Percentiles rank a stretch among this genome's conserved stretches.
Conservation (phyloP, 2,888 invertebrate genomes). For the Panzeria rudis region DNA sequence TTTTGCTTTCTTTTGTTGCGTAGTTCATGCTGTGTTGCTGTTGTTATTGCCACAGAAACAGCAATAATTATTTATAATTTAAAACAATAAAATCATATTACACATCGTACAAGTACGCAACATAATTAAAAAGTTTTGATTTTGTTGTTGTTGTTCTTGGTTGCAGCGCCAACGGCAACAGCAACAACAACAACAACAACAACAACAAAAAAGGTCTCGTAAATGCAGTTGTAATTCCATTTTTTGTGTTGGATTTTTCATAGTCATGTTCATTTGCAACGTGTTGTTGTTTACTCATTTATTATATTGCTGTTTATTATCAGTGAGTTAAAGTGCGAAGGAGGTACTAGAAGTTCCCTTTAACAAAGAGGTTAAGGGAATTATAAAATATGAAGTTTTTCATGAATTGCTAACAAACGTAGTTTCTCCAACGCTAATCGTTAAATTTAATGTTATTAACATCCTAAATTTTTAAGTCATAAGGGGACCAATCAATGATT, state of each 20-base stretch:
- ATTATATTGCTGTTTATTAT: conserved; percentile 19
- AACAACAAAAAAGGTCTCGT: not conserved
- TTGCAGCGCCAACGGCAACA: not conserved
- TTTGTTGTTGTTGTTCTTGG: conserved; percentile 37
- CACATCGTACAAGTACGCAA: conserved; percentile 54
- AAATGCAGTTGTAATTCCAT: conserved; percentile 1
- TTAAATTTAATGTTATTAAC: too few species aligned
- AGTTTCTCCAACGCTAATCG: too few species aligned
- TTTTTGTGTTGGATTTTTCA: conserved; percentile 22
- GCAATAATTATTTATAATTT: conserved; percentile 60
- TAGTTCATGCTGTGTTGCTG: conserved; percentile 9
- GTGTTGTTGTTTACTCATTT: conserved; percentile 56
- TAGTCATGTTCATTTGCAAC: conserved; percentile 41
- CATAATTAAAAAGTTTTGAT: conserved; percentile 68
- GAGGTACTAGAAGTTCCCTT: not conserved
- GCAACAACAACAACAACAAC: too few species aligned
- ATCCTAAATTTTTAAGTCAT: too few species aligned
- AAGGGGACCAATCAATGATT: too few species aligned
- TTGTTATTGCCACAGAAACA: not conserved
- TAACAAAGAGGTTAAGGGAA: too few species aligned
- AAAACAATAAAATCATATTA: conserved; percentile 69
- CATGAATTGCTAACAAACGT: too few species aligned
- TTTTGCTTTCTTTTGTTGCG: not conserved
- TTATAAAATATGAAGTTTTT: too few species aligned
- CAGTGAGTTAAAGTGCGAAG: not conserved